Evolutionary conservation across 2,113 vertebrate genomes (phyloP).

Genomic region (Trochalopteron elliotii): DNA sequence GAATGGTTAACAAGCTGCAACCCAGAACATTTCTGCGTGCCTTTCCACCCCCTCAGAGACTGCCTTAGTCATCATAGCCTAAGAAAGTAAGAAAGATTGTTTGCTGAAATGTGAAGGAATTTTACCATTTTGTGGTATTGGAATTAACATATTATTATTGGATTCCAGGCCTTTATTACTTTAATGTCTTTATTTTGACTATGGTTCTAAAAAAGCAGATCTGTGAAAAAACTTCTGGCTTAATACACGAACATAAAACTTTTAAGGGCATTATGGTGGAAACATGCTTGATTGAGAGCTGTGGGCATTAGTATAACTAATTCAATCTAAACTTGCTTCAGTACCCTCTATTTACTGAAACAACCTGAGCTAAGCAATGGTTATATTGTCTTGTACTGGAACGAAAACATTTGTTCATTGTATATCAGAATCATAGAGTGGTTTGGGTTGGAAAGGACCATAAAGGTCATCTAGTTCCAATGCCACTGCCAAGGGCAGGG

Average conservation of each 20-base stretch:
- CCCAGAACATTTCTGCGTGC: slow-evolving; percentile 41
- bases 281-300: slow-evolving; percentile 26
- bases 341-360: slow-evolving; percentile 13
- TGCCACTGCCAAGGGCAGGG: not conserved
- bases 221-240: slow-evolving; percentile 49
- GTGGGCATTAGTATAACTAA: slow-evolving; percentile 42
- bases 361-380: not conserved
- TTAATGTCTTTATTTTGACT: slow-evolving; percentile 57
- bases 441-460: not conserved
- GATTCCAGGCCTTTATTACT: slow-evolving; percentile 35
- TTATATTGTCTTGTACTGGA: slow-evolving; percentile 5
- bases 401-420: slow-evolving; percentile 3
- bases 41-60: slow-evolving; percentile 56
- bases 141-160: slow-evolving; percentile 64
- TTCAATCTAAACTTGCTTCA: slow-evolving; percentile 7
- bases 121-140: slow-evolving; percentile 44
- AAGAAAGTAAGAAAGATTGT: slow-evolving; percentile 33
- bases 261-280: slow-evolving; percentile 25
- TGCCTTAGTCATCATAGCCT: slow-evolving; percentile 51
- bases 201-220: slow-evolving; percentile 32
- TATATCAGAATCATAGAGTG: not conserved
- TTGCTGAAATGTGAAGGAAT: slow-evolving; percentile 54
- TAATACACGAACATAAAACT: slow-evolving; percentile 39
- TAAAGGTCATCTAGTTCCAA: not conserved
- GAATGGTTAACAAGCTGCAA: slow-evolving; percentile 55